Evolutionary conservation across 1,140 invertebrate genomes (phyloP), one percentile per base, ranked within the genome.

Genomic region (Mya arenaria): DNA sequence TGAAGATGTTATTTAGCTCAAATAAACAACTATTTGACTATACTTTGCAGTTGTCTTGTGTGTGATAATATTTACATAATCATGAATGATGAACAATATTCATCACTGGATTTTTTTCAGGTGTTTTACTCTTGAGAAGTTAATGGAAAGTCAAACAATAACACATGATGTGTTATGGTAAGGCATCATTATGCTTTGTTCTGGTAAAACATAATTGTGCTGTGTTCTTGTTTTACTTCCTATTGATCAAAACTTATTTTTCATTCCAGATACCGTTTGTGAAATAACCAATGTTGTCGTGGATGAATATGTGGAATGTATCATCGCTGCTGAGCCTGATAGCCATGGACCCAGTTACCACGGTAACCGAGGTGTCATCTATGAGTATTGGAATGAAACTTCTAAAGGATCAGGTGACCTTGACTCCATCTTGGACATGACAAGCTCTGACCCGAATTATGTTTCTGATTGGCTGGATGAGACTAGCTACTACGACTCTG

Each of bases 261-360:
- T n/a, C n/a, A n/a, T 81, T 81, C 28, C 79, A 82, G 79, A 74
- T 19, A 82, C 69, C 36, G 32, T 73, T 32, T 82, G 79, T 39
- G 60, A 66, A 8, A 36, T 82, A 19, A 80, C 65, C 25, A 73
- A 74, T 6, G 79, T 73, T 1, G 60, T 73, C 0, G 6, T 25
- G 2, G 79, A 82, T 23, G 17, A 28, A 6, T 66, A 55, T 39
- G 36, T 82, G 5, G 71, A 82, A 19, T 82, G 79, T 66, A 37
- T 34, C 2, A 69, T 82, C n/a, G 58, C 68, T 8, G 56, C 79
- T 6, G 56, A 66, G 1, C 79, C 69, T 25, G 39, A 48, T 4
- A 23, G 36, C 34, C 4, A 30, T 28, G 68, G 30, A n/a, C 36
- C 58, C 10, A 30, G 63, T 30, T 82, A 65, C 56, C n/a, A 15